Conservation (phyloP, 2,797 vertebrate genomes). For the Myotis daubentonii region DNA sequence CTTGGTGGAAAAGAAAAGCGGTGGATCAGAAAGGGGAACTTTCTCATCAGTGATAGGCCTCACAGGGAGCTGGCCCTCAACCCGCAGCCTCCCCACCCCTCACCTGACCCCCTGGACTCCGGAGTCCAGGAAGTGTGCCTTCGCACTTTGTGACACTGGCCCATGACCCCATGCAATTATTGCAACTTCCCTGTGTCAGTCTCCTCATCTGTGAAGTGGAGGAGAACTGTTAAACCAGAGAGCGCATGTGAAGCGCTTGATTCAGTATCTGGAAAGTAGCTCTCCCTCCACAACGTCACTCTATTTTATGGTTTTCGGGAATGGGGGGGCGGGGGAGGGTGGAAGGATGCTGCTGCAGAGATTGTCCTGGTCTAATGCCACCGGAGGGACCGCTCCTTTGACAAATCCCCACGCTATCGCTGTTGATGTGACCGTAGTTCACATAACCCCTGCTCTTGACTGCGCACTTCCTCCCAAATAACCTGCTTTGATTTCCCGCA, state of each 20-base stretch:
- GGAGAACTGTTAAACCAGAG: background rate
- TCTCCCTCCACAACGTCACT: background rate
- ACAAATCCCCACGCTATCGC: background rate
- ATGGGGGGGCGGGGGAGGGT: too few relatives aligned
- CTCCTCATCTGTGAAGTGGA: background rate
- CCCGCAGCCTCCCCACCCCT: accelerated
- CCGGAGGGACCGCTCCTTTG: background rate
- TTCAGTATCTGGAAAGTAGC: background rate
- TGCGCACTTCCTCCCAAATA: background rate
- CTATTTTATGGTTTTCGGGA: background rate
- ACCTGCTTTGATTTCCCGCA: background rate
- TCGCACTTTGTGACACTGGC: accelerated
- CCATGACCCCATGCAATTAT: background rate
- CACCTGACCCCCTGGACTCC: accelerated
- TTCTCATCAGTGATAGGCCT: accelerated
- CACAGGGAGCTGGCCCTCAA: accelerated
- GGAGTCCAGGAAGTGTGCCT: background rate
- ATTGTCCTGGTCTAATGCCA: accelerated
- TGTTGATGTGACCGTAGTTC: background rate
- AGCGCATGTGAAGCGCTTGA: background rate
- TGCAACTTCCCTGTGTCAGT: background rate
- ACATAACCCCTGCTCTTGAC: background rate
- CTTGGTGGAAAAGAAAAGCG: background rate
- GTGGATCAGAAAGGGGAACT: background rate
- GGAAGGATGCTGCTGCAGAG: accelerated